Base-by-base conservation (phyloP, 2,888 invertebrate genomes). In the Cryptus viduatorius region DNA sequence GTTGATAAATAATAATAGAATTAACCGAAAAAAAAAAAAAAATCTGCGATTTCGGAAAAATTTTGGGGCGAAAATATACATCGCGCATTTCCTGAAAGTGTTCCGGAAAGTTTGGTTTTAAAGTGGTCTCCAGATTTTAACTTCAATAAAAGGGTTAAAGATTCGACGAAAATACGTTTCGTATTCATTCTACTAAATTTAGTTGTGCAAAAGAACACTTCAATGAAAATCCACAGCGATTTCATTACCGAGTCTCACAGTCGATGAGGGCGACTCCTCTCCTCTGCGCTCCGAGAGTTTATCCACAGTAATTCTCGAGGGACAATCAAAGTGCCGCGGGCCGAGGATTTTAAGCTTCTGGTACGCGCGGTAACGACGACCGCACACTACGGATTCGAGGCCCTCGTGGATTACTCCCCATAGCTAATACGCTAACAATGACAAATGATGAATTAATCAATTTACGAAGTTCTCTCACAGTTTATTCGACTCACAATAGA, bases 231-330 rank as follows among this genome's bases (percentile, higher is more conserved):
- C 16, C 46, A 14, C 24, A 44, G 37, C 24, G 50, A 67, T 67
- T 76, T 65, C 64, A 76, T 76, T 76, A 44, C 14, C 12, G 53
- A 42, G 76, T 42, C 56, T 42, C 65, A 53, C 44, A 29, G 19
- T 56, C 19, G 65, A 24, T 24, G 65, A 61, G 19, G 46, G 71
- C 29, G 37, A 37, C 37, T 37, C 7, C 37, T 37, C 8, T 37
- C 29, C 3, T n/a, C 48, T n/a, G 73, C 31, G 48, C 61, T 46
- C 16, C 42, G 16, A 10, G 61, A 42, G 61, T 16, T 64, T 75
- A 61, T 31, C 46, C 29, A 48, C 46, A 10, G 12, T 19, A 10
- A 16, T 44, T 4, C 77, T 31, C 77, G 56, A 31, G 56, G 68
- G 77, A 77, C 46, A 10, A 24, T 37, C 77, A 53, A 44, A 50